Evolutionary conservation across 2,888 invertebrate genomes (phyloP).

Genomic region (Zonitis immaculata): DNA sequence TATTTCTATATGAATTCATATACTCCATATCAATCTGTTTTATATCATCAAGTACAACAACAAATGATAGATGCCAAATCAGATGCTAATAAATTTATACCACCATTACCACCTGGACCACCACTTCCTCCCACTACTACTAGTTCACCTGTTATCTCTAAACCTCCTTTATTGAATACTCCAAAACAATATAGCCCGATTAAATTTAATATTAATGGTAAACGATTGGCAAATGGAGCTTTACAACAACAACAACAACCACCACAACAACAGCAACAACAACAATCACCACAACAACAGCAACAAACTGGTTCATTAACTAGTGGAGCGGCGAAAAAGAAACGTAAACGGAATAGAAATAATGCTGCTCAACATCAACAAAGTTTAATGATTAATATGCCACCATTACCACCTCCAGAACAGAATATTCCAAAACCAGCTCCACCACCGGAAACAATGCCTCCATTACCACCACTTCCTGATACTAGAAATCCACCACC

Average conservation of each 20-base stretch:
- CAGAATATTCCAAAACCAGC: conserved; percentile 49
- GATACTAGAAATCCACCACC: conserved; percentile 49
- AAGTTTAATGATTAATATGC: conserved; percentile 42
- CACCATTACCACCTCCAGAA: conserved; percentile 53
- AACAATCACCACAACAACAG: conserved; percentile 32
- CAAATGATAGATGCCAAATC: conserved; percentile 13
- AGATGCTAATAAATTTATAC: conserved; percentile 15
- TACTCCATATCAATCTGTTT: conserved; percentile 12
- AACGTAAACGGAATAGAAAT: conserved; percentile 68
- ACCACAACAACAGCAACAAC: conserved; percentile 30
- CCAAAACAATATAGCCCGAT: conserved; percentile 51
- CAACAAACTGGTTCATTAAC: conserved; percentile 46
- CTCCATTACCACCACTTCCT: conserved; percentile 45
- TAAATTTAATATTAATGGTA: conserved; percentile 53
- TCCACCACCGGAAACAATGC: conserved; percentile 54
- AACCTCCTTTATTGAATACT: conserved; percentile 43
- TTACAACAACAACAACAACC: conserved; percentile 25
- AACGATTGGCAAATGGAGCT: conserved; percentile 37
- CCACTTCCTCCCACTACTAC: conserved; percentile 19
- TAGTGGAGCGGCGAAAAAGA: conserved; percentile 64
- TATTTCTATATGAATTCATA: conserved; percentile 13
- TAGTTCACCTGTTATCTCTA: conserved; percentile 20
- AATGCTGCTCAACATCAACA: conserved; percentile 44
- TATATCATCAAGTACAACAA: conserved; percentile 19
- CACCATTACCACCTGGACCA: conserved; percentile 29